Evolutionary conservation across 1,140 invertebrate species (phyloP).

Genomic region (Pemphigus obesinymphae): DNA sequence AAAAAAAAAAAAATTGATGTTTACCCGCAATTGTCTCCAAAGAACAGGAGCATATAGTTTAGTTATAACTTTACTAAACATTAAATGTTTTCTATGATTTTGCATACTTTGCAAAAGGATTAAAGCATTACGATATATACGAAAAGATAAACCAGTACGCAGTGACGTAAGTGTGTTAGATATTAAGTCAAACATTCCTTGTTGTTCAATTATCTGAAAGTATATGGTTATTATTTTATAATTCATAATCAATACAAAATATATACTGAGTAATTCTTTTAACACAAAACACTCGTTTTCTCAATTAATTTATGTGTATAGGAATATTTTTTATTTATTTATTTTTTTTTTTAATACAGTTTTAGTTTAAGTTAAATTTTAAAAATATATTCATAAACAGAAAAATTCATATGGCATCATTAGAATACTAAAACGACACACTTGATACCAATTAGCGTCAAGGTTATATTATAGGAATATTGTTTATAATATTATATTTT

Average conservation of each 20-base stretch:
- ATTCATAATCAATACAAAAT: neutral
- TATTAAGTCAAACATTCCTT: constrained; percentile 36
- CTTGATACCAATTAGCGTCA: too few relatives aligned
- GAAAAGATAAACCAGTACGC: neutral
- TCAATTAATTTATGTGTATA: too few relatives aligned
- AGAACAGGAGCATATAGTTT: constrained; percentile 28
- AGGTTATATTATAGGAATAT: too few relatives aligned
- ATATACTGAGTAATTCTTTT: too few relatives aligned
- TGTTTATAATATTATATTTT: too few relatives aligned
- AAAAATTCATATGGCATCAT: too few relatives aligned
- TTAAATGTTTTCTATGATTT: constrained; percentile 29
- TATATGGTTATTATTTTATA: neutral
- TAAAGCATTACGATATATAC: constrained; percentile 23
- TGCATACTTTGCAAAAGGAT: constrained; percentile 22
- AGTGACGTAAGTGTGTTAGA: constrained; percentile 15
- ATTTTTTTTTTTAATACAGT: too few relatives aligned
- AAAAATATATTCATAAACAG: too few relatives aligned
- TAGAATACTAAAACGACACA: too few relatives aligned
- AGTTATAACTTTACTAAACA: constrained; percentile 29
- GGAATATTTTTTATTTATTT: too few relatives aligned
- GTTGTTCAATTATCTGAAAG: constrained; percentile 27
- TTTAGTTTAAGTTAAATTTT: too few relatives aligned
- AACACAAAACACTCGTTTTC: too few relatives aligned
- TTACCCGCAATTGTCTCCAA: constrained; percentile 19
- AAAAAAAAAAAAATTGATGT: neutral